Conservation (phyloP, 2,113 vertebrate genomes). For the Coptodon rendalli region DNA sequence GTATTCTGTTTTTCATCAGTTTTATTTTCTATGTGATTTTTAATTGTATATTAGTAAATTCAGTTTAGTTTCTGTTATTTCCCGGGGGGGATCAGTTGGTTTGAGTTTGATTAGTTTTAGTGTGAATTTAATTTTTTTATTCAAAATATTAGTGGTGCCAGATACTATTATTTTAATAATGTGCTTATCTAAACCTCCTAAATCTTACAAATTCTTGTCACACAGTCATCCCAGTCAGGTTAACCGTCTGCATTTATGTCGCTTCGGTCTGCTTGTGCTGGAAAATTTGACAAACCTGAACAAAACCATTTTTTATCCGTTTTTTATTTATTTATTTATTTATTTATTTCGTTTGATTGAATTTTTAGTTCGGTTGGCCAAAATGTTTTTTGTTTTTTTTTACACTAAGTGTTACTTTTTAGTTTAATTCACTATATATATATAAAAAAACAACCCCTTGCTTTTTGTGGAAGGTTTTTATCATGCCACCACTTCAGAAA, state of each 20-base stretch:
- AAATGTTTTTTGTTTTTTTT: rapidly evolving
- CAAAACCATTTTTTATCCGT: not conserved
- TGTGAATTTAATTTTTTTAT: not conserved
- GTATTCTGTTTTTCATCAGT: not conserved
- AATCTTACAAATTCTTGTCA: not conserved
- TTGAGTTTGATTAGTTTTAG: not conserved
- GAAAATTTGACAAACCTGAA: not conserved
- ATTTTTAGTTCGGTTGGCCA: not conserved
- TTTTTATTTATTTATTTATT: not conserved
- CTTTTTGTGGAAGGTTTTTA: not conserved
- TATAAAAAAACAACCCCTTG: not conserved
- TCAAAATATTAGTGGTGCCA: not conserved
- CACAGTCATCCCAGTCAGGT: not conserved
- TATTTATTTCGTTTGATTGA: not conserved
- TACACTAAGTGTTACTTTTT: not conserved
- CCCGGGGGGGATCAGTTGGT: not conserved
- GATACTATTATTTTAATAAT: not conserved
- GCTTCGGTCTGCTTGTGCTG: not conserved
- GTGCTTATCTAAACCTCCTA: not conserved
- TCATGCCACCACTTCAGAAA: not conserved
- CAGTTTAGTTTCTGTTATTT: not conserved
- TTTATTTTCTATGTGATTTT: not conserved
- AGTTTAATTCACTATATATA: not conserved
- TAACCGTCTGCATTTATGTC: not conserved
- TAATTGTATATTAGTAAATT: not conserved